A percentile compares a stretch with the other conserved stretches of the same genome.
Conservation (phyloP, 2,113 vertebrate genomes). For the Pollimyrus isidori region DNA sequence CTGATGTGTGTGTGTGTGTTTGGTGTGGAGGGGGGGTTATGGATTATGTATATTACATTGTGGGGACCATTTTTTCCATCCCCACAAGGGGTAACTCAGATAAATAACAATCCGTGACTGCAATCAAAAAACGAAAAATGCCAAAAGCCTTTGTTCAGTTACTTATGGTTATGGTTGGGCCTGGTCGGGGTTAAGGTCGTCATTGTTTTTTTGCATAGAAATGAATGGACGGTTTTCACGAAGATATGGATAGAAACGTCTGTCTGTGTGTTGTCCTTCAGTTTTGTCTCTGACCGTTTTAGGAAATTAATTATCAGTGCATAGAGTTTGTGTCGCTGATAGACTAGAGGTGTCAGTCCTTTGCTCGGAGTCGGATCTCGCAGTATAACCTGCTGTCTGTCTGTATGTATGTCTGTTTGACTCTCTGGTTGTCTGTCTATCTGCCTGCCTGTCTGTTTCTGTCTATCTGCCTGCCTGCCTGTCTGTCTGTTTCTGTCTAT, state of each 20-base stretch:
- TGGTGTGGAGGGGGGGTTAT: not conserved
- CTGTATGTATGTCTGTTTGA: not conserved
- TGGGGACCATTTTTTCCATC: not conserved
- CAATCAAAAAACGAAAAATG: not conserved
- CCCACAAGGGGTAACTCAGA: not conserved
- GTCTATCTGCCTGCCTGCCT: not conserved
- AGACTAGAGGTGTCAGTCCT: not conserved
- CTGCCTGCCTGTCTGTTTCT: not conserved
- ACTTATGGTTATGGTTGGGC: not conserved
- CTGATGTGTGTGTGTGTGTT: not conserved
- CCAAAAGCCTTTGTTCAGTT: not conserved
- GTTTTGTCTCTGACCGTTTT: not conserved
- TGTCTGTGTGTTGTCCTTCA: not conserved
- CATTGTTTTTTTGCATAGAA: not conserved
- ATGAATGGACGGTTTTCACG: not conserved
- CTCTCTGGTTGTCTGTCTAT: not conserved
- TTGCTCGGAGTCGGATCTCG: not conserved
- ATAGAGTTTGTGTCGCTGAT: not conserved
- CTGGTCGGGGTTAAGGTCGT: not conserved
- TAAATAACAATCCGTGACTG: not conserved
- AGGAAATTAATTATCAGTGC: not conserved
- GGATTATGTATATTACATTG: not conserved
- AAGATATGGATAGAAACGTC: not conserved
- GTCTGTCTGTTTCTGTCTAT: not conserved
- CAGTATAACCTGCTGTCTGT: not conserved